Evolutionary conservation across 2,113 vertebrate species (phyloP), one percentile per base, ranked within the genome.

Genomic region (Salvelinus sp.): DNA sequence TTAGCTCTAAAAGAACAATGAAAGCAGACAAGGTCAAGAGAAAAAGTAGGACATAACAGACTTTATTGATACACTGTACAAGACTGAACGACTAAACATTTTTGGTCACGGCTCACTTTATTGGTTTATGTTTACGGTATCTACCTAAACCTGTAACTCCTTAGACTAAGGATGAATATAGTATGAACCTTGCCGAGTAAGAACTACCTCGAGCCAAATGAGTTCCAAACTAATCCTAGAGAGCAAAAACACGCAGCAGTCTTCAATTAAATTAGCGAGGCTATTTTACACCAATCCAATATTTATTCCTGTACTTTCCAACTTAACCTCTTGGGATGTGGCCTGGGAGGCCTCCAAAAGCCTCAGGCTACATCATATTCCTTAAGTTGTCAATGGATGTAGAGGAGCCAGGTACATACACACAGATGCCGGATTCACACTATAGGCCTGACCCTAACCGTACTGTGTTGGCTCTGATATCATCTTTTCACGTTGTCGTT

Each of bases 321-420:
- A 69, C 25, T 10, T 6, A 47, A 22, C 2, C 20, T 25, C 6
- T 47, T 23, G 38, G 33, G 38, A 47, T 3, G 27, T 33, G n/a
- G 13, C 68, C 38, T 14, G 3, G 7, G 9, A 22, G 50, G 48
- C 65, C 60, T 73, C 54, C 66, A 57, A 64, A 73, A n/a, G 60
- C 33, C 20, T 60, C 33, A 50, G 66, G 27, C 75, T 70, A 57
- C 7, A 48, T 44, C 2, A 73, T 72, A 64, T 70, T 79, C 75
- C 62, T 87, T 88, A 82, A 82, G 83, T 83, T 76, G 78, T 87
- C 90, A 86, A 83, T 86, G 75, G 48, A 85, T 79, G 18, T 66
- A 54, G 64, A 66, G 60, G 50, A 71, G 28, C 70, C 47, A 48
- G 70, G 69, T 74, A 64, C 68, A 72, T 77, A 68, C 85, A 79